These are phyloP conservation scores for Rhaphigaster nebulosa DNA, from an alignment of 2,888 invertebrate genomes.

Conservation along the genomic window DNA sequence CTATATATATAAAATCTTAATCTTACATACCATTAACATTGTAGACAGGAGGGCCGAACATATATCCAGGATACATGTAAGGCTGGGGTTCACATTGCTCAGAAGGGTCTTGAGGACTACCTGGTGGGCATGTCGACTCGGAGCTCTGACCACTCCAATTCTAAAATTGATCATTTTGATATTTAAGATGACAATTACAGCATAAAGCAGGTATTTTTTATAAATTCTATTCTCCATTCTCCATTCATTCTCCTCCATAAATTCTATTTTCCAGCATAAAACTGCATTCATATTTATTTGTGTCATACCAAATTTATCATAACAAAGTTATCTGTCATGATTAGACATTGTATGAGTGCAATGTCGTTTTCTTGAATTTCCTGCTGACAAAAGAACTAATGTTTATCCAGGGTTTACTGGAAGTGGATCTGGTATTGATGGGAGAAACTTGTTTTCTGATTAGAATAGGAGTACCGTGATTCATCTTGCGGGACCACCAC, in stretches of 20 bases:
- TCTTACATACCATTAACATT: conserved; percentile 70
- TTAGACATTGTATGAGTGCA: not conserved
- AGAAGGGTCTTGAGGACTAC: conserved; percentile 66
- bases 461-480: too few species aligned
- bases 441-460: too few species aligned
- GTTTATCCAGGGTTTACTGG: too few species aligned
- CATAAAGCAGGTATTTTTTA: not conserved
- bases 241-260: too few species aligned
- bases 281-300: not conserved
- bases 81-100: conserved; percentile 64
- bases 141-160: conserved; percentile 67
- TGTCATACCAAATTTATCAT: not conserved
- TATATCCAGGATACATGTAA: conserved; percentile 72
- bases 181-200: not conserved
- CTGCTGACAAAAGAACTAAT: too few species aligned
- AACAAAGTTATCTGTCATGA: not conserved
- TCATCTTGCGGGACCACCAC: too few species aligned
- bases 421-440: too few species aligned
- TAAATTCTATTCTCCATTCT: too few species aligned
- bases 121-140: conserved; percentile 67
- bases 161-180: conserved; percentile 64
- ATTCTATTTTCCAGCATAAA: not conserved
- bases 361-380: too few species aligned
- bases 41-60: conserved; percentile 72
- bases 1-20: not conserved